A percentile compares a stretch with the other conserved stretches of the same genome.
Evolutionary conservation across 1,140 invertebrate genomes (phyloP).

Genomic region (Penaeus chinensis): DNA sequence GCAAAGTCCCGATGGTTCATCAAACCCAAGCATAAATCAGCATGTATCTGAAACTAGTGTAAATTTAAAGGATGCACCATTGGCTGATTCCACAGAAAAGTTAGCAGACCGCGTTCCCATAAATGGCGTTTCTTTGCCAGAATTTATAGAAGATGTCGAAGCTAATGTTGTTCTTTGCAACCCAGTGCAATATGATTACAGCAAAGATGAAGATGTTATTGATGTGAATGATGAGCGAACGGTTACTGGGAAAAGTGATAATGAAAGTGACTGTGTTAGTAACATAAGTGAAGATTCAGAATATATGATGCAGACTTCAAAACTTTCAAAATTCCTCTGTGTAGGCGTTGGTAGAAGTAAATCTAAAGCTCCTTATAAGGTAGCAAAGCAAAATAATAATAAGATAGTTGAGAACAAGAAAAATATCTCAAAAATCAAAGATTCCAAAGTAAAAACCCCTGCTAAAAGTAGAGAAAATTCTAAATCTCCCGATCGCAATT

Average conservation of each 20-base stretch:
- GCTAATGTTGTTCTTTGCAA: constrained; percentile 62
- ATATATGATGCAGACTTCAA: constrained; percentile 63
- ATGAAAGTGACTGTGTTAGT: constrained; percentile 64
- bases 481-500: constrained; percentile 63
- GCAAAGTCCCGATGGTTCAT: constrained; percentile 88
- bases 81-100: constrained; percentile 58
- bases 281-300: constrained; percentile 64
- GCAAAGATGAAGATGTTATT: constrained; percentile 55
- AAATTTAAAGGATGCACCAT: constrained; percentile 52
- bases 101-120: constrained; percentile 55
- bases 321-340: constrained; percentile 63
- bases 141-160: constrained; percentile 62
- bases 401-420: constrained; percentile 61
- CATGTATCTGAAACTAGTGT: constrained; percentile 68
- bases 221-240: constrained; percentile 48
- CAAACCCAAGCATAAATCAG: constrained; percentile 86
- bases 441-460: constrained; percentile 43
- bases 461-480: constrained; percentile 61
- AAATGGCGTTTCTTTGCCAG: constrained; percentile 57
- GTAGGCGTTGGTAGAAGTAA: constrained; percentile 63
- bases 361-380: constrained; percentile 62
- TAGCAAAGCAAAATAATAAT: constrained; percentile 62
- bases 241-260: constrained; percentile 58
- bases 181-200: constrained; percentile 59
- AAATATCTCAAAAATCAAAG: constrained; percentile 59